These are phyloP conservation scores for Drosophila quinaria DNA, from an alignment of 2,888 invertebrate species.

Conservation along the genomic window DNA sequence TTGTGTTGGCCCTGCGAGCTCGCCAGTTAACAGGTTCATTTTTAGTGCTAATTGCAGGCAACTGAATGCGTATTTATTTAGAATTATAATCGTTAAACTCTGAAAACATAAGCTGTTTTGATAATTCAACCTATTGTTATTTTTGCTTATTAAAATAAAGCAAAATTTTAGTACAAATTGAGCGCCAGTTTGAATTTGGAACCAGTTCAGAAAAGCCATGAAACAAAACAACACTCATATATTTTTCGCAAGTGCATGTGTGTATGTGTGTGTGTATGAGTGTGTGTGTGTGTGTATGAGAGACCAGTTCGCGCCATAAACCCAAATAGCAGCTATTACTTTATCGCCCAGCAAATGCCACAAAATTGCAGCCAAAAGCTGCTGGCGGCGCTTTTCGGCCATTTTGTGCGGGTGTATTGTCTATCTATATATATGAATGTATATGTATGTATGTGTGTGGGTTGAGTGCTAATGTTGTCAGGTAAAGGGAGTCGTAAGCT, in stretches of 20 bases:
- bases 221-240: conserved; percentile 18
- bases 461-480: conserved; percentile 62
- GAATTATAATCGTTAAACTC: neutral
- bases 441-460: conserved; percentile 12
- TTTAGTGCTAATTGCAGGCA: neutral
- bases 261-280: neutral
- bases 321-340: conserved; percentile 80
- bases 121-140: too few relatives aligned
- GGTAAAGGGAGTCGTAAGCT: conserved; percentile 65
- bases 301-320: conserved; percentile 60
- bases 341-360: conserved; percentile 75
- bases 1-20: conserved; percentile 24
- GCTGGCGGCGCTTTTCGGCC: conserved; percentile 58
- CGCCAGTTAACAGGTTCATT: neutral
- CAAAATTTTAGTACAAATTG: neutral
- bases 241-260: neutral
- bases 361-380: conserved; percentile 82
- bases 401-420: conserved; percentile 34
- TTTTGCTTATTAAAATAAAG: neutral
- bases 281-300: conserved; percentile 15
- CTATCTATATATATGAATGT: conserved; percentile 8
- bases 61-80: neutral
- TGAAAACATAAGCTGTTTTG: neutral
- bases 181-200: neutral
- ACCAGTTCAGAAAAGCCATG: conserved; percentile 5